Conservation (phyloP, 2,797 vertebrate species). For the Gymnodraco acuticeps region DNA sequence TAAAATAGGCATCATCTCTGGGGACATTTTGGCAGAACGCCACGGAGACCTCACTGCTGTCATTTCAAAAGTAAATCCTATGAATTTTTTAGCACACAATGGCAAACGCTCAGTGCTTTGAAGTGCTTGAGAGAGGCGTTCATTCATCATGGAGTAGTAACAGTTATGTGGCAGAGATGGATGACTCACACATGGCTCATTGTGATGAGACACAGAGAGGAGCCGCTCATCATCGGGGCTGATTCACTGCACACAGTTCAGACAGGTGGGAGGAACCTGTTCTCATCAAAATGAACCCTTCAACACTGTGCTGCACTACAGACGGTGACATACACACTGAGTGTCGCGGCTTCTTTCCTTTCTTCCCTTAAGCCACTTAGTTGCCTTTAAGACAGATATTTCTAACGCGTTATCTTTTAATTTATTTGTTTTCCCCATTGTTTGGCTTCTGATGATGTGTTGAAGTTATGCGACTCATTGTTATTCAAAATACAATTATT, state of each 20-base stretch:
- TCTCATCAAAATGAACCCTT: not conserved
- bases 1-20: not conserved
- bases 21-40: conserved; percentile 5
- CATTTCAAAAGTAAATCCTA: conserved; percentile 33
- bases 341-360: no score
- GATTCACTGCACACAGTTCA: conserved; percentile 11
- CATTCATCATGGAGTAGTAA: conserved; percentile 13
- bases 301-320: not conserved
- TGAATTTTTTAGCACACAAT: conserved; percentile 27
- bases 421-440: no score
- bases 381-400: no score
- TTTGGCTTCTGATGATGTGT: no score
- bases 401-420: no score
- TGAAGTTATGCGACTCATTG: no score
- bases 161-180: conserved; percentile 25
- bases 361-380: no score
- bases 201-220: conserved; percentile 27
- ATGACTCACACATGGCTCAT: conserved; percentile 14
- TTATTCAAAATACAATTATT: no score
- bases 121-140: not conserved
- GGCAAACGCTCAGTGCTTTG: conserved; percentile 7
- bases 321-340: not conserved
- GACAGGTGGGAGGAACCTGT: conserved; percentile 6
- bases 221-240: conserved; percentile 18
- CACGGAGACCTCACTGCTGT: conserved; percentile 12